Evolutionary conservation across 2,888 invertebrate genomes (phyloP).

Genomic region (Acleris literana): DNA sequence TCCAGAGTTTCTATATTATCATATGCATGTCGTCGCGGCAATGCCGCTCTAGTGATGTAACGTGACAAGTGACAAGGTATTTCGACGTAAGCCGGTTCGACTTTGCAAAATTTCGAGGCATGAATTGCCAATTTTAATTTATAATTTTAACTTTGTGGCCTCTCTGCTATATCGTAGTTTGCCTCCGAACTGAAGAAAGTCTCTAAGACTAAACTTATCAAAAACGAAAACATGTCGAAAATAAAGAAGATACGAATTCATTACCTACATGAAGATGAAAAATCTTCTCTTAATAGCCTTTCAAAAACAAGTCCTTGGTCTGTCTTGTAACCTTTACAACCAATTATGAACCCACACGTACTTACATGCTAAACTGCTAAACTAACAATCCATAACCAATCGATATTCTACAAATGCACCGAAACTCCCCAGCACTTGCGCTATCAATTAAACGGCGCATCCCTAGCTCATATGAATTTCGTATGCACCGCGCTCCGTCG

Average conservation of each 20-base stretch:
- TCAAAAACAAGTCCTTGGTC: too few relatives aligned
- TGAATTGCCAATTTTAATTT: not conserved
- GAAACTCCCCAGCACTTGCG: conserved; percentile 1
- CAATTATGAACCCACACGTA: too few relatives aligned
- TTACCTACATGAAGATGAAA: too few relatives aligned
- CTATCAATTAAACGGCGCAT: conserved; percentile 37
- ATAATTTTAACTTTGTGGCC: not conserved
- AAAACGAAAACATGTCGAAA: too few relatives aligned
- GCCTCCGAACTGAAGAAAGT: not conserved
- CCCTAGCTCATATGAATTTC: conserved; percentile 40
- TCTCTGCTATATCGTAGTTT: not conserved
- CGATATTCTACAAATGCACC: not conserved
- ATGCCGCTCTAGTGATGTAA: conserved; percentile 29
- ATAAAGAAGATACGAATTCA: too few relatives aligned
- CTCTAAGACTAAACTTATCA: too few relatives aligned
- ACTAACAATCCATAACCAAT: not conserved
- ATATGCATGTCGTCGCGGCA: conserved; percentile 32
- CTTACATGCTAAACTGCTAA: not conserved
- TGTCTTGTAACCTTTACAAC: too few relatives aligned
- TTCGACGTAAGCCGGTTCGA: not conserved
- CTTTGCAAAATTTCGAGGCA: not conserved
- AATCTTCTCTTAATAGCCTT: too few relatives aligned
- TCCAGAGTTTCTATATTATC: conserved; percentile 43
- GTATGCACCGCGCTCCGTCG: conserved; percentile 38
- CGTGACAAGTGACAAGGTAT: not conserved